Percentiles rank a stretch among this genome's conserved stretches.
Conservation (phyloP, 2,888 invertebrate genomes). For the Cryptocephalus moraei region DNA sequence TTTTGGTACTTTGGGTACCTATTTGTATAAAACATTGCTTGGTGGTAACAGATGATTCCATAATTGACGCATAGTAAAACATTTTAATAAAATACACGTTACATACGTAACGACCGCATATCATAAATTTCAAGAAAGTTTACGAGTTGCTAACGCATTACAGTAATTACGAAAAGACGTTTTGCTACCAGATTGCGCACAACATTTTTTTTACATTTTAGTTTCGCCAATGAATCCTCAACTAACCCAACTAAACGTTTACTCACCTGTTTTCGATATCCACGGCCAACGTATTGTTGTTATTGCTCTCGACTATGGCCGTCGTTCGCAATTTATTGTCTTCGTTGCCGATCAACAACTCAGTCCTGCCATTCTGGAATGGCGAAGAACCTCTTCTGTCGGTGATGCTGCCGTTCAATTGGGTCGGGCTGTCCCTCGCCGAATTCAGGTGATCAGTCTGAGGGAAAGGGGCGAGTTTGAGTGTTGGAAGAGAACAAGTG, state of each 20-base stretch:
- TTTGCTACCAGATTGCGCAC: too few species aligned
- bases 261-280: conserved; percentile 49
- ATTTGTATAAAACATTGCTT: too few species aligned
- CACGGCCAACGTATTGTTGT: conserved; percentile 44
- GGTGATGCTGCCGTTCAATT: conserved; percentile 40
- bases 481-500: too few species aligned
- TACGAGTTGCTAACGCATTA: too few species aligned
- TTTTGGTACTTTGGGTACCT: too few species aligned
- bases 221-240: neutral
- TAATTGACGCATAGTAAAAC: too few species aligned
- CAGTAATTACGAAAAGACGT: too few species aligned
- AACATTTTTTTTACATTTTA: too few species aligned
- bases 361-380: conserved; percentile 62
- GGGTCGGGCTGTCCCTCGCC: conserved; percentile 19
- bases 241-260: neutral
- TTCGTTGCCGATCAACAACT: conserved; percentile 58
- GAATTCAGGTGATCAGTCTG: conserved; percentile 11
- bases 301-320: conserved; percentile 48
- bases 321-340: conserved; percentile 53
- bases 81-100: too few species aligned
- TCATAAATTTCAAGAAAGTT: too few species aligned
- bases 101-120: too few species aligned
- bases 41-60: too few species aligned
- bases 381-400: conserved; percentile 45
- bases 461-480: neutral